Percentiles rank a stretch among this genome's conserved stretches.
These are phyloP conservation scores for Dasypolia templi DNA, from an alignment of 2,888 invertebrate species.

Conservation along the genomic window DNA sequence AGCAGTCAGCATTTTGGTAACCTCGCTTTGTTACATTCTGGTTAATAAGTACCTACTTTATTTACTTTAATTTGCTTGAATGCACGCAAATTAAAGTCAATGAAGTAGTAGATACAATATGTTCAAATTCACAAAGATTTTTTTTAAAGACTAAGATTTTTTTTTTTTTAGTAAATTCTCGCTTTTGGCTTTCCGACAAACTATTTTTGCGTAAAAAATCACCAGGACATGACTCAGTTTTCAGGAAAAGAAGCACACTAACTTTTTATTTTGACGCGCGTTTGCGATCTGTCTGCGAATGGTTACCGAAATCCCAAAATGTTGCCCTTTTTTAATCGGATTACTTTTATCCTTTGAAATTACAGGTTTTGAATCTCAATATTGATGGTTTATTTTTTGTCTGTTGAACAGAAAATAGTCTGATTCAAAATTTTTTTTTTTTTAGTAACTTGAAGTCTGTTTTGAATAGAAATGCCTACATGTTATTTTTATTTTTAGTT, in stretches of 20 bases:
- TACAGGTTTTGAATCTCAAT: background rate
- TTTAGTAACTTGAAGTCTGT: background rate
- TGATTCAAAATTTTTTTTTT: background rate
- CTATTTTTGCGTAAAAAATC: too few relatives aligned
- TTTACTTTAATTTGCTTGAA: background rate
- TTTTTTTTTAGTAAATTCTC: background rate
- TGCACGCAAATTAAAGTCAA: too few relatives aligned
- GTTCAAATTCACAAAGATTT: background rate
- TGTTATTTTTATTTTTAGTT: background rate
- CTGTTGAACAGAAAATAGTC: background rate
- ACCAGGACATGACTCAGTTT: background rate
- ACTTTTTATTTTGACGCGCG: background rate
- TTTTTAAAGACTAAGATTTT: background rate
- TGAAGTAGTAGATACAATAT: too few relatives aligned
- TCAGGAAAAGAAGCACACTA: background rate
- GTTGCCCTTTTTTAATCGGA: background rate
- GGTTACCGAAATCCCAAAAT: background rate
- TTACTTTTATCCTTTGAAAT: background rate
- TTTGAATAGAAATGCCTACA: too few relatives aligned
- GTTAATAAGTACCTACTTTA: background rate
- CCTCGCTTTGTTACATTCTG: conserved; percentile 17
- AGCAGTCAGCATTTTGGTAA: conserved; percentile 6
- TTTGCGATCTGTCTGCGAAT: background rate
- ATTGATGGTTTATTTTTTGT: background rate
- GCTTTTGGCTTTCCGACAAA: too few relatives aligned